A percentile compares a stretch with the other conserved stretches of the same genome.
phyloP scores from a whole-genome alignment of 1,140 invertebrate species.

The Myzus persicae region DNA sequence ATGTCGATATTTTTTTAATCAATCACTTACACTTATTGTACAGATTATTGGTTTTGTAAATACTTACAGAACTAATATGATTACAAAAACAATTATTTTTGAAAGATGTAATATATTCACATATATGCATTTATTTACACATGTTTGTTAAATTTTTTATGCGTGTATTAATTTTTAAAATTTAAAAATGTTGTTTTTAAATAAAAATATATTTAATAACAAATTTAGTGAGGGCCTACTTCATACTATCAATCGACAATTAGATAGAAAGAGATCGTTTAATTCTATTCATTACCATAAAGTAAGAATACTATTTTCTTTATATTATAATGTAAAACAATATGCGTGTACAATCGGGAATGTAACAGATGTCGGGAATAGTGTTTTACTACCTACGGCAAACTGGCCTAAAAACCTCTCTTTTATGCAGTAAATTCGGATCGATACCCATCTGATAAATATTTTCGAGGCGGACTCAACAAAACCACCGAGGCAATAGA shows the following conservation, averaged over 20 bases:
- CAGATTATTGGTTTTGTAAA: not conserved
- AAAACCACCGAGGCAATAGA: not conserved
- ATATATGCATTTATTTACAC: not conserved
- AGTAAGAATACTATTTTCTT: conserved; percentile 14
- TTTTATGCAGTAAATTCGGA: conserved; percentile 29
- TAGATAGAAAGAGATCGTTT: not conserved
- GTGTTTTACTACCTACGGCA: not conserved
- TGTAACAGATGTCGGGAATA: conserved; percentile 40
- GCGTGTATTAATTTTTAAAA: not conserved
- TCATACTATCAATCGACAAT: not conserved
- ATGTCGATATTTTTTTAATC: not conserved
- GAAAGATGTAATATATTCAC: not conserved
- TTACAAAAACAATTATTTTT: not conserved
- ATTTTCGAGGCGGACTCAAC: conserved; percentile 14
- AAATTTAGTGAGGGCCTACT: not conserved
- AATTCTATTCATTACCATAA: not conserved
- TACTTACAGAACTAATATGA: not conserved
- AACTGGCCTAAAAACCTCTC: conserved; percentile 36
- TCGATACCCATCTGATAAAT: conserved; percentile 41
- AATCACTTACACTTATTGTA: not conserved
- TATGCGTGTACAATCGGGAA: not conserved
- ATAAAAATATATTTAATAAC: not conserved
- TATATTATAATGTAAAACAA: not conserved
- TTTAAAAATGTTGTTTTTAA: not conserved
- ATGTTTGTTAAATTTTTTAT: not conserved